Base-by-base conservation (phyloP, 2,797 vertebrate genomes). In the Propithecus deckenii region DNA sequence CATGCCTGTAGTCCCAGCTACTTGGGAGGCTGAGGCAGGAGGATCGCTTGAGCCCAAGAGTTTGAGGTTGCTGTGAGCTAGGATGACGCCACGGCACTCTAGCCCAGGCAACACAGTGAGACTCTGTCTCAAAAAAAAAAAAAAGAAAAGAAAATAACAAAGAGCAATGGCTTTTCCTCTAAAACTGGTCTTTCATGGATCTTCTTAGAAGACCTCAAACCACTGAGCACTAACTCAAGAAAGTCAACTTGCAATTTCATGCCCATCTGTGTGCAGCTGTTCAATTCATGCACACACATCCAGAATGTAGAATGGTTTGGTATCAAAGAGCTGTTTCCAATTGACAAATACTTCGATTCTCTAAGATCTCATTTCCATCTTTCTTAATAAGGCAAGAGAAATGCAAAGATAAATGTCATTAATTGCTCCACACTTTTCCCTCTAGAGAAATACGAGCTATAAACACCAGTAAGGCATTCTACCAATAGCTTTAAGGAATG, bases 361-460 rank as follows among this genome's bases (percentile, higher is more conserved):
- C 65, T 94, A 52, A 92, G 38, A 74, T 43, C 38, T 75, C 71
- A 69, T 41, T 86, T 97, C n/a, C 28, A 63, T 81, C 79, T 96
- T 96, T 55, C 65, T 71, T 88, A 90, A 55, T 69, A 86, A 88
- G 65, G 14, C 61, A 83, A 95, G 41, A 97, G 78, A 88, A 91
- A 91, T 13, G 32, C 35, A 91, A 92, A 93, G 79, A 89, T 50
- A 79, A 61, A 83, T 84, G 50, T 52, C 78, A 95, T 88, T 86
- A 87, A 94, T 78, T 90, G 81, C 50, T 88, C 89, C 13, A 69
- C 41, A 55, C 15, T 28, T 95, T 92, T 80, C 65, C 38, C 57
- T 57, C 32, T 55, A 57, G 61, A 85, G 72, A 94, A 79, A 80
- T 81, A 86, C 50, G 93, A 72, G 38, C 57, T 72, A 46, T 86